phyloP scores from a whole-genome alignment of 2,888 invertebrate genomes.

The Torymus tubicola region DNA sequence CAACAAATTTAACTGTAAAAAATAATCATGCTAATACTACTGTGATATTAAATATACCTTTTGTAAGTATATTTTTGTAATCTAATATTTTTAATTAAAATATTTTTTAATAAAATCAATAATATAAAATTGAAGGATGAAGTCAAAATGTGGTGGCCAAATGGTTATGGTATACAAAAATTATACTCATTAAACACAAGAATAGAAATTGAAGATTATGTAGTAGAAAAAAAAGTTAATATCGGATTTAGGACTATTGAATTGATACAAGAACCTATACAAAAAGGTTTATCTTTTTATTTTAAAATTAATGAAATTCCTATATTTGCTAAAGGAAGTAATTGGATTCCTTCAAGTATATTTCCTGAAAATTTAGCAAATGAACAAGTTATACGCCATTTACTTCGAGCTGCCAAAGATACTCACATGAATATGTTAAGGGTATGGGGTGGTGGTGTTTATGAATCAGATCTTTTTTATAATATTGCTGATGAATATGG shows the following conservation, averaged over 20 bases:
- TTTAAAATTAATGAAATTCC: conserved; percentile 90
- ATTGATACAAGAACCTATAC: conserved; percentile 85
- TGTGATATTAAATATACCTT: conserved; percentile 37
- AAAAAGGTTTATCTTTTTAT: conserved; percentile 87
- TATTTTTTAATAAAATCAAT: too few species aligned
- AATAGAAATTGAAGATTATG: conserved; percentile 73
- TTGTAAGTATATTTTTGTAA: conserved; percentile 41
- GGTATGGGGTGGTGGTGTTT: conserved; percentile 99
- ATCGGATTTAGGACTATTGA: conserved; percentile 93
- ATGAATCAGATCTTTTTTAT: conserved; percentile 94
- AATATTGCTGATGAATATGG: conserved; percentile 91
- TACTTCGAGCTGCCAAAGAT: conserved; percentile 84
- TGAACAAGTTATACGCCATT: conserved; percentile 78
- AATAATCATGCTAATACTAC: conserved; percentile 46
- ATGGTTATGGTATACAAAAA: conserved; percentile 89
- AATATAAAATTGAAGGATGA: conserved; percentile 71
- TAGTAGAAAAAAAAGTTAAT: conserved; percentile 78
- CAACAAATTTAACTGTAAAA: conserved; percentile 33
- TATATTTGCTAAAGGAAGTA: conserved; percentile 96
- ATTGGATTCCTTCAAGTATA: conserved; percentile 93
- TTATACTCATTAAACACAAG: conserved; percentile 84
- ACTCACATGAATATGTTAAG: conserved; percentile 94
- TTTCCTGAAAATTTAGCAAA: conserved; percentile 86
- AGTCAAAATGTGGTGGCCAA: conserved; percentile 94
- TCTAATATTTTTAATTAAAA: conserved; percentile 1